Evolutionary conservation across 2,797 vertebrate genomes (phyloP).

Genomic region (Cryptoblepharus egeriae): DNA sequence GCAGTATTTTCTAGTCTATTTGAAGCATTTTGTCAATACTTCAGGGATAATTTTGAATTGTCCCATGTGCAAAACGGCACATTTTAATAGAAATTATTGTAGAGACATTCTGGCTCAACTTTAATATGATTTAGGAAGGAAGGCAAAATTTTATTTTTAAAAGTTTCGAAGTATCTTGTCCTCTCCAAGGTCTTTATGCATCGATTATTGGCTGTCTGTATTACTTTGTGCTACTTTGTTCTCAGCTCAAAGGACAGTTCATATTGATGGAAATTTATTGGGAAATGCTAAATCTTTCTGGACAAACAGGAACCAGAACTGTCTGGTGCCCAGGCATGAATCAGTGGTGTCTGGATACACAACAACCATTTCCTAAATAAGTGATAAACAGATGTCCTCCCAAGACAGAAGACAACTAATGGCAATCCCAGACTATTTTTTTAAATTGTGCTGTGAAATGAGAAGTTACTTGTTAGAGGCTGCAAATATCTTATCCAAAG

Average conservation of each 20-base stretch:
- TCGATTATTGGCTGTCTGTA: not conserved
- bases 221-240: not conserved
- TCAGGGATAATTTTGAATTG: slow-evolving; percentile 22
- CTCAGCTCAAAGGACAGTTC: too few relatives aligned
- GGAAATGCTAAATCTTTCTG: not conserved
- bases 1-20: slow-evolving; percentile 24
- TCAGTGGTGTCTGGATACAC: not conserved
- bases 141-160: not conserved
- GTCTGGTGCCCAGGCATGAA: not conserved
- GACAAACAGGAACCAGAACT: not conserved
- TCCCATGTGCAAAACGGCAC: slow-evolving; percentile 27
- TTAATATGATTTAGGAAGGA: slow-evolving; percentile 21
- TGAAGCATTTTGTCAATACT: slow-evolving; percentile 38
- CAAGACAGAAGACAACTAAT: not conserved
- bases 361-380: not conserved
- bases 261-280: not conserved
- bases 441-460: not conserved
- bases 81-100: slow-evolving; percentile 17
- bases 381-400: not conserved
- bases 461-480: not conserved
- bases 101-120: not conserved
- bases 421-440: not conserved
- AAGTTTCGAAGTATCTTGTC: not conserved
- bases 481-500: not conserved
- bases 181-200: not conserved